phyloP scores from a whole-genome alignment of 2,113 vertebrate genomes.

The Thamnaconus septentrionalis region DNA sequence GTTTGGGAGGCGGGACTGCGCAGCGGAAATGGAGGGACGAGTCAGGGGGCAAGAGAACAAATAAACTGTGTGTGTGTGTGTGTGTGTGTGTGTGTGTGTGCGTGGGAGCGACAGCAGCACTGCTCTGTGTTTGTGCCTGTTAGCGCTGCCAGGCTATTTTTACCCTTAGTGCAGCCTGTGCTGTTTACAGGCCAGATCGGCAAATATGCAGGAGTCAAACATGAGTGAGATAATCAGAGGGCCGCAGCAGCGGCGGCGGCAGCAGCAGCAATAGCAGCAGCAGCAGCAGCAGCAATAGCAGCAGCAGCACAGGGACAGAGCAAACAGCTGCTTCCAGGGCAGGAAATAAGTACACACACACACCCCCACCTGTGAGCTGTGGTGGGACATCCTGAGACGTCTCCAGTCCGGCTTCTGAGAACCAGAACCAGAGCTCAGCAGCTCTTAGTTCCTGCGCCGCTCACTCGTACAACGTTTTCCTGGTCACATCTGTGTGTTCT shows the following conservation, averaged over 20 bases:
- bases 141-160: constrained; percentile 53
- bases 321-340: no score
- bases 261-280: no score
- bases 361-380: no score
- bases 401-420: no score
- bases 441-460: no score
- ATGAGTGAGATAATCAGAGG: constrained; percentile 56
- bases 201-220: constrained; percentile 52
- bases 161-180: constrained; percentile 30
- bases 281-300: no score
- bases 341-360: no score
- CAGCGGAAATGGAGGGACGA: constrained; percentile 31
- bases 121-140: constrained; percentile 40
- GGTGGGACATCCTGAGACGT: no score
- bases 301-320: no score
- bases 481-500: no score
- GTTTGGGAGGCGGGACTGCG: constrained; percentile 36
- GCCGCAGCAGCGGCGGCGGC: constrained; percentile 14
- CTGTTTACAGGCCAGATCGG: constrained; percentile 44
- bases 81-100: constrained; percentile 25
- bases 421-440: no score
- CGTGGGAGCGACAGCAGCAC: constrained; percentile 27
- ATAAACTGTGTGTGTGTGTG: constrained; percentile 31
- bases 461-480: no score
- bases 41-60: constrained; percentile 43